Conservation (phyloP, 2,113 vertebrate species). For the Microtus oregoni region DNA sequence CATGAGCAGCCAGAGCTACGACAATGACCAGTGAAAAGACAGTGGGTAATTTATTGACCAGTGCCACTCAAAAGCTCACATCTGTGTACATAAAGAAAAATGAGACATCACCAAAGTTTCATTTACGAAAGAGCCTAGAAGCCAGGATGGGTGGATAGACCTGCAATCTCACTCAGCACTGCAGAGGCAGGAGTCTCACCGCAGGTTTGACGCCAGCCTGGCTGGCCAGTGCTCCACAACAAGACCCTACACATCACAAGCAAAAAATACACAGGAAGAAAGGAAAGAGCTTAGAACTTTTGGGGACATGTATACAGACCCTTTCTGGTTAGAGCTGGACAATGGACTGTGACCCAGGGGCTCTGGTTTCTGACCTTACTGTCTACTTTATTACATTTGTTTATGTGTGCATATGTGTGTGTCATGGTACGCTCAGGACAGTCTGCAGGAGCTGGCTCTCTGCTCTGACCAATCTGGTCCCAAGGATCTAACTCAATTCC, state of each 20-base stretch:
- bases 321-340: not conserved
- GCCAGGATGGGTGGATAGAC: too few species aligned
- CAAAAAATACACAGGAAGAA: not conserved
- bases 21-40: not conserved
- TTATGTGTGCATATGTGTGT: not conserved
- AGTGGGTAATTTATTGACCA: not conserved
- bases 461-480: not conserved
- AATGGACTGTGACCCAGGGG: not conserved
- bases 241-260: not conserved
- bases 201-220: not conserved
- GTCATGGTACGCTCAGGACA: not conserved
- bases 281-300: not conserved
- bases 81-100: not conserved
- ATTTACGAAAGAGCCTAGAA: not conserved
- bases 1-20: not conserved
- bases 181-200: not conserved
- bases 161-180: not conserved
- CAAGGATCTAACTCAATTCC: not conserved
- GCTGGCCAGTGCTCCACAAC: too few species aligned
- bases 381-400: not conserved
- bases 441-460: not conserved
- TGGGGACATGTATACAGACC: too few species aligned
- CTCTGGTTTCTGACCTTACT: not conserved
- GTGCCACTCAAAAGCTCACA: not conserved
- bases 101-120: not conserved